Evolutionary conservation across 1,140 invertebrate species (phyloP).

Genomic region (Cyphomyrmex costatus): DNA sequence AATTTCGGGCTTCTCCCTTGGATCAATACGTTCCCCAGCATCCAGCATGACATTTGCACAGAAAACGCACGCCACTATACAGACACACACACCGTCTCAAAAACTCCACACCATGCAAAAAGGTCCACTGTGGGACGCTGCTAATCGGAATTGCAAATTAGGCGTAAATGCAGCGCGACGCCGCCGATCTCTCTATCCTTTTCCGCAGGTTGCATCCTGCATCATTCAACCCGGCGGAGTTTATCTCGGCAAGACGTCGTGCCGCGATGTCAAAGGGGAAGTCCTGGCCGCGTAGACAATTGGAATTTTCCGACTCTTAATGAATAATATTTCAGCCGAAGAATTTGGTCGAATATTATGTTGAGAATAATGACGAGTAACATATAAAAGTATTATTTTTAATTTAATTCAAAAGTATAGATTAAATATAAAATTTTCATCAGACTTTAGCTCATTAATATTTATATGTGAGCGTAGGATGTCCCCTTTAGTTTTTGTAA

Average conservation of each 20-base stretch:
- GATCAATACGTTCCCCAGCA: conserved; percentile 54
- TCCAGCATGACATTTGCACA: conserved; percentile 51
- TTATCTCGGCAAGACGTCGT: conserved; percentile 34
- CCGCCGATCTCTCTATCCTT: conserved; percentile 22
- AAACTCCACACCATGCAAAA: conserved; percentile 59
- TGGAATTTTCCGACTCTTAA: conserved; percentile 47
- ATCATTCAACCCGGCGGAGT: conserved; percentile 10
- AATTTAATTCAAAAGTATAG: neutral
- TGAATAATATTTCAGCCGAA: neutral
- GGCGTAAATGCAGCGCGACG: conserved; percentile 48
- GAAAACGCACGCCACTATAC: conserved; percentile 54
- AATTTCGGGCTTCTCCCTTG: neutral
- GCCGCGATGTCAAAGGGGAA: neutral
- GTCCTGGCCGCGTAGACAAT: neutral
- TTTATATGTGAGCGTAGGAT: too few relatives aligned
- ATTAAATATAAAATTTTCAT: neutral
- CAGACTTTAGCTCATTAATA: neutral
- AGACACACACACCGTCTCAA: conserved; percentile 43
- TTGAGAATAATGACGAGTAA: neutral
- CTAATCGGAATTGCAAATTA: conserved; percentile 63
- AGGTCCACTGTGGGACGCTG: conserved; percentile 24
- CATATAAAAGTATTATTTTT: neutral
- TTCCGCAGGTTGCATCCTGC: conserved; percentile 9
- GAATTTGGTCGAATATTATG: neutral
- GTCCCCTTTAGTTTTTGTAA: neutral